A percentile compares a stretch with the other conserved stretches of the same genome.
These are phyloP conservation scores for Pheucticus melanocephalus DNA, from an alignment of 2,113 vertebrate species.

Conservation along the genomic window DNA sequence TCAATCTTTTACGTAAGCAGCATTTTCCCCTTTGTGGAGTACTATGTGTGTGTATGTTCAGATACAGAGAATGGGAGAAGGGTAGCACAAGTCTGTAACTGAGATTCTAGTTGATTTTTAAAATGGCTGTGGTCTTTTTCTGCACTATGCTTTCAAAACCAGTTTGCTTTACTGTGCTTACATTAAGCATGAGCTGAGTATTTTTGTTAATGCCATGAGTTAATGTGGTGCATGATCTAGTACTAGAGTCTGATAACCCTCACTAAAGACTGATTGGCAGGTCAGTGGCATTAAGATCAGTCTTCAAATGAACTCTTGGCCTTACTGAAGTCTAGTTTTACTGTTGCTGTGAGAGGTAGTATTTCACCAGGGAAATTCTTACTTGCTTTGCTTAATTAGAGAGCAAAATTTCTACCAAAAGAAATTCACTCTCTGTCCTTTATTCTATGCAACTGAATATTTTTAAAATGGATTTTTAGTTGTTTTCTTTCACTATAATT, in stretches of 20 bases:
- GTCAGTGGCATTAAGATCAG: not conserved
- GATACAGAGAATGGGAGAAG: not conserved
- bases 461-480: not conserved
- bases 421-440: not conserved
- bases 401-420: not conserved
- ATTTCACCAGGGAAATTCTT: not conserved
- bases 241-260: not conserved
- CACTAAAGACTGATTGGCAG: not conserved
- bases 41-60: not conserved
- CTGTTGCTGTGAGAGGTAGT: not conserved
- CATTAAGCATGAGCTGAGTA: not conserved
- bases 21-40: not conserved
- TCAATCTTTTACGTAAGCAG: constrained; percentile 76
- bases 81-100: not conserved
- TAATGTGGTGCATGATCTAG: not conserved
- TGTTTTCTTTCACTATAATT: not conserved
- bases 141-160: not conserved
- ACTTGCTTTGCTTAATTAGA: not conserved
- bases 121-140: not conserved
- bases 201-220: not conserved
- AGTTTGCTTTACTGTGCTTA: not conserved
- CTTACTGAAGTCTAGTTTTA: not conserved
- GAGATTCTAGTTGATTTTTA: not conserved
- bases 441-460: not conserved
- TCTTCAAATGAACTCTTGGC: not conserved